A percentile compares a stretch with the other conserved stretches of the same genome.
phyloP scores from a whole-genome alignment of 2,113 vertebrate genomes.

The Toxostoma redivivum region DNA sequence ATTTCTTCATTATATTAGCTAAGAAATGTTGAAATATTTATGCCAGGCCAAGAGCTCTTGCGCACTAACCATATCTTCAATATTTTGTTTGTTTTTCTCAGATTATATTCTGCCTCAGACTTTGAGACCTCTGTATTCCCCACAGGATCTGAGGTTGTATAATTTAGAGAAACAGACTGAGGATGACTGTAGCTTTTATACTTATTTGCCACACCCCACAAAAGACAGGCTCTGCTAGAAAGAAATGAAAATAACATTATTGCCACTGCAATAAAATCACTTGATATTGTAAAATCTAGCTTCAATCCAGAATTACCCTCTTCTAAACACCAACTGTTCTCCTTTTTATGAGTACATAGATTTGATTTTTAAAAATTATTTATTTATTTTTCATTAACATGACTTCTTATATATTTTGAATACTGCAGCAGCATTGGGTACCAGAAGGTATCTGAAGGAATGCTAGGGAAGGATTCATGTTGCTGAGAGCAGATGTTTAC shows the following conservation, averaged over 20 bases:
- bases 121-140: neutral
- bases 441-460: neutral
- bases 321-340: neutral
- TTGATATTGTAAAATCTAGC: neutral
- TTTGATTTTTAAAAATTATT: accelerated
- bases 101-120: neutral
- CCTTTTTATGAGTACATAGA: accelerated
- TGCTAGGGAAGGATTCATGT: neutral
- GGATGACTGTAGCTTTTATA: neutral
- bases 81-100: neutral
- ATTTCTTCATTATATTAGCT: neutral
- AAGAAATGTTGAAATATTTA: neutral
- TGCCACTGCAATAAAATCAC: neutral
- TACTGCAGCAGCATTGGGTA: neutral
- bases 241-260: neutral
- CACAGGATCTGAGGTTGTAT: neutral
- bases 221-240: neutral
- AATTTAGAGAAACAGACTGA: neutral
- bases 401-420: neutral
- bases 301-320: neutral
- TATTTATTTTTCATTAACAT: neutral
- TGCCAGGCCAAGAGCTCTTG: neutral
- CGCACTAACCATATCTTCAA: neutral
- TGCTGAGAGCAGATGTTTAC: neutral
- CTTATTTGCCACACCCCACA: neutral